Percentiles rank a stretch among this genome's conserved stretches.
phyloP scores from a whole-genome alignment of 2,113 vertebrate species.

The Pangasianodon hypophthalmus region DNA sequence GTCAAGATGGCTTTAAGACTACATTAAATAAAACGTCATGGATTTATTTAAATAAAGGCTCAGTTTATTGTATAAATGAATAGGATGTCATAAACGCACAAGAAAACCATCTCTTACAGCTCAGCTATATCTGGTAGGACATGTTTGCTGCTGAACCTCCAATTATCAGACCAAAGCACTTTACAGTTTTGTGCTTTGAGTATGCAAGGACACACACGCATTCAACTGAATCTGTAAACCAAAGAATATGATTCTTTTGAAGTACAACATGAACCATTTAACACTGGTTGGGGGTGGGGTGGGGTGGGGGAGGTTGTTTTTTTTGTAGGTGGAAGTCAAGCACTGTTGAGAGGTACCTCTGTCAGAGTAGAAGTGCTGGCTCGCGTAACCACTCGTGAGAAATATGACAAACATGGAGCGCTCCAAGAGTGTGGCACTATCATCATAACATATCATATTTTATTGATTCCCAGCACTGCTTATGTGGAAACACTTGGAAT shows the following conservation, averaged over 20 bases:
- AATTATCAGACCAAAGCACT: neutral
- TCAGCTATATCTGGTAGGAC: slow-evolving; percentile 16
- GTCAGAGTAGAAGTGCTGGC: slow-evolving; percentile 3
- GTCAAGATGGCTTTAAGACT: too few relatives aligned
- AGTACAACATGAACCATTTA: neutral
- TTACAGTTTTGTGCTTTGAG: slow-evolving; percentile 15
- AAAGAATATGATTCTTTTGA: slow-evolving; percentile 26
- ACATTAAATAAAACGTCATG: neutral
- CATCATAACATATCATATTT: slow-evolving; percentile 44
- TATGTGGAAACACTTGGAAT: slow-evolving; percentile 34
- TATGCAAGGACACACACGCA: neutral
- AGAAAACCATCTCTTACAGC: slow-evolving; percentile 25
- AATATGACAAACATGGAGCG: neutral
- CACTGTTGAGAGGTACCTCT: neutral
- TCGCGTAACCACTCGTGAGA: neutral
- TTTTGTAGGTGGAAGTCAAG: slow-evolving; percentile 24
- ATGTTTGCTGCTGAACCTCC: slow-evolving; percentile 16
- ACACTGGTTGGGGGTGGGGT: neutral
- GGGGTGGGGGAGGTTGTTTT: neutral
- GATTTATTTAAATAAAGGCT: slow-evolving; percentile 11
- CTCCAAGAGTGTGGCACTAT: slow-evolving; percentile 40
- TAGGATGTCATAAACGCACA: neutral
- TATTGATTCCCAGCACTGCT: slow-evolving; percentile 35
- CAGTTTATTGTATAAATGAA: neutral
- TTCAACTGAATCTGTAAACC: slow-evolving; percentile 38